Percentiles rank a stretch among this genome's conserved stretches.
Conservation (phyloP, 2,888 invertebrate genomes). For the Eupithecia centaureata region DNA sequence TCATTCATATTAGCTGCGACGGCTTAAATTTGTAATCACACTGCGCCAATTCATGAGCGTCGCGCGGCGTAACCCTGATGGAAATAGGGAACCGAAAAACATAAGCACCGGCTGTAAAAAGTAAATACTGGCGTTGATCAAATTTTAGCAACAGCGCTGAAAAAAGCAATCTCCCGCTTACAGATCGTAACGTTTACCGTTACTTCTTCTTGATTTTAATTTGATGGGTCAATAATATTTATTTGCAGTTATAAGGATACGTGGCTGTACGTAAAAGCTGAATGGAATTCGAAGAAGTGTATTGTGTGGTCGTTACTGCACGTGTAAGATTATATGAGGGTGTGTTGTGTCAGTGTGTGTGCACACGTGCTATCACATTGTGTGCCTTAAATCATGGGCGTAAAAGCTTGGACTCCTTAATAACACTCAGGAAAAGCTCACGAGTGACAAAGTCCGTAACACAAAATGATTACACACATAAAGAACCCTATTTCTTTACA, state of each 20-base stretch:
- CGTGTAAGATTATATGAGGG: not conserved
- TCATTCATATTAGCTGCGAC: slow-evolving; percentile 83
- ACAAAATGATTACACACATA: slow-evolving; percentile 81
- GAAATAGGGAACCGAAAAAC: slow-evolving; percentile 62
- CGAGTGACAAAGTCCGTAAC: slow-evolving; percentile 68
- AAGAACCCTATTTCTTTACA: slow-evolving; percentile 80
- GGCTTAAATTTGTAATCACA: slow-evolving; percentile 82
- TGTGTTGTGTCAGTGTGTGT: not conserved
- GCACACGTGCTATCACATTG: slow-evolving; percentile 27
- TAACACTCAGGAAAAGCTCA: slow-evolving; percentile 18
- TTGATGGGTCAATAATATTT: slow-evolving; percentile 55
- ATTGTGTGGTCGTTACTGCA: not conserved
- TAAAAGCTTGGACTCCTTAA: slow-evolving; percentile 42
- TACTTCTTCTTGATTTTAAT: slow-evolving; percentile 55
- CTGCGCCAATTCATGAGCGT: slow-evolving; percentile 72
- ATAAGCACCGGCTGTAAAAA: slow-evolving; percentile 58
- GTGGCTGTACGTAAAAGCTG: slow-evolving; percentile 8
- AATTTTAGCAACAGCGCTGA: slow-evolving; percentile 56
- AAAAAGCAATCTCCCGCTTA: slow-evolving; percentile 51
- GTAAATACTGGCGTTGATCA: slow-evolving; percentile 61
- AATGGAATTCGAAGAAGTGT: not conserved
- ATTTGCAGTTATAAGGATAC: slow-evolving; percentile 34
- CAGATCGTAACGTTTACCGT: slow-evolving; percentile 54
- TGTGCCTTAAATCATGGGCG: slow-evolving; percentile 38
- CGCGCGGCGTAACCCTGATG: slow-evolving; percentile 58